Conservation (phyloP, 2,888 invertebrate genomes). For the Patella depressa region DNA sequence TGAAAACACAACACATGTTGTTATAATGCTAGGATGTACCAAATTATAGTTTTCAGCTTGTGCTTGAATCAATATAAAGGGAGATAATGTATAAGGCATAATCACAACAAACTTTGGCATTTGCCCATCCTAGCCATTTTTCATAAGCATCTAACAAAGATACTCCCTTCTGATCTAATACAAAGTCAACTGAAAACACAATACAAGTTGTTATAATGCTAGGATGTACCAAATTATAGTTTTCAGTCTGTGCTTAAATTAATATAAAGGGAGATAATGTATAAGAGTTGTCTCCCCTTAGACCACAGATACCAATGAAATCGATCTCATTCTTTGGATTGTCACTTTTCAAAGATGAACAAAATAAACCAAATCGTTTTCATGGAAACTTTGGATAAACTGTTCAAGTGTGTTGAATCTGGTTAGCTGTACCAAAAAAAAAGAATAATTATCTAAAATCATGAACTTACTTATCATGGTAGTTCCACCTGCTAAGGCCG, state of each 20-base stretch:
- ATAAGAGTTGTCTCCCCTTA: not conserved
- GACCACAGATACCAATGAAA: not conserved
- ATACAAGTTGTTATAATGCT: not conserved
- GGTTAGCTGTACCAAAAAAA: no score
- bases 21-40: no score
- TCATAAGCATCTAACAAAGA: conserved; percentile 91
- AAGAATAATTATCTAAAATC: no score
- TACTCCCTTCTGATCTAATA: conserved; percentile 81
- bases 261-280: not conserved
- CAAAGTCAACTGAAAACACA: conserved; percentile 85
- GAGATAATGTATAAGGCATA: conserved; percentile 82
- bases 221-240: not conserved
- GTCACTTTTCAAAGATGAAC: not conserved
- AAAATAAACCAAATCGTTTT: no score
- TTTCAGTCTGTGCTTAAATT: not conserved
- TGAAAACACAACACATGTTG: conserved; percentile 70
- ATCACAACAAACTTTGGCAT: conserved; percentile 97
- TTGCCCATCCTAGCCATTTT: conserved; percentile 91
- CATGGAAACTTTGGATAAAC: no score
- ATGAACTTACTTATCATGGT: conserved; percentile 89
- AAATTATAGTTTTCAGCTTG: not conserved
- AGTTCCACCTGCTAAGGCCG: conserved; percentile 97
- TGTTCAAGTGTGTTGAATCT: no score
- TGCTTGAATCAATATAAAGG: not conserved
- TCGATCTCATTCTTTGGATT: not conserved